Percentiles rank a stretch among this genome's conserved stretches.
phyloP scores from a whole-genome alignment of 2,113 vertebrate genomes.

The Chroicocephalus ridibundus region DNA sequence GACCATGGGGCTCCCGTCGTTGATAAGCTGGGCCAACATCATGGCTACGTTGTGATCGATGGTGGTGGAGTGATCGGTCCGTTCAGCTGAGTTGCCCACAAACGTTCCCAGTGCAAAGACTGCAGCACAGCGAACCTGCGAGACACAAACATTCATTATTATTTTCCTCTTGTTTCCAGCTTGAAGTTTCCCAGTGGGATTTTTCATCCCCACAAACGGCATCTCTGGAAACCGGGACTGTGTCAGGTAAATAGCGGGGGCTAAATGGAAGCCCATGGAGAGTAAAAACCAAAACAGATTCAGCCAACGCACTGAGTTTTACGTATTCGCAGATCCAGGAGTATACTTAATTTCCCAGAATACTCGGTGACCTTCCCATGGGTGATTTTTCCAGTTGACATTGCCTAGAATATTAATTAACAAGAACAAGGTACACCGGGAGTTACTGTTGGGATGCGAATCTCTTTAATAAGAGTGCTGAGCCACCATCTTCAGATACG shows the following conservation, averaged over 20 bases:
- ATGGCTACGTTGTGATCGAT: conserved; percentile 99
- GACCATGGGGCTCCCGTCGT: conserved; percentile 94
- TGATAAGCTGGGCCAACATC: conserved; percentile 97
- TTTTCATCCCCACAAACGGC: not conserved
- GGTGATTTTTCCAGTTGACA: not conserved
- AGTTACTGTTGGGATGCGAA: not conserved
- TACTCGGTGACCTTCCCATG: not conserved
- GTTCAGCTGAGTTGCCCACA: conserved; percentile 93
- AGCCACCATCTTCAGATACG: not conserved
- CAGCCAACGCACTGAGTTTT: not conserved
- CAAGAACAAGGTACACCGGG: not conserved
- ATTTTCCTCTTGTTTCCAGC: not conserved
- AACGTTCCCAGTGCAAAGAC: conserved; percentile 96
- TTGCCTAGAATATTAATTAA: conserved; percentile 7
- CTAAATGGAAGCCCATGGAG: not conserved
- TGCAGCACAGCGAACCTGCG: conserved; percentile 90
- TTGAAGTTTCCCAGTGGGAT: fast-evolving
- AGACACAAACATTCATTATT: not conserved
- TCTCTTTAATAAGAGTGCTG: not conserved
- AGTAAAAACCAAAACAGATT: not conserved
- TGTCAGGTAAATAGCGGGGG: not conserved
- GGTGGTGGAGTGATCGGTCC: conserved; percentile 97
- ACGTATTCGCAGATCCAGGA: not conserved
- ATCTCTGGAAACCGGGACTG: not conserved
- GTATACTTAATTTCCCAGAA: not conserved